Base-by-base conservation (phyloP, 2,888 invertebrate genomes). In the Enchytraeus crypticus region DNA sequence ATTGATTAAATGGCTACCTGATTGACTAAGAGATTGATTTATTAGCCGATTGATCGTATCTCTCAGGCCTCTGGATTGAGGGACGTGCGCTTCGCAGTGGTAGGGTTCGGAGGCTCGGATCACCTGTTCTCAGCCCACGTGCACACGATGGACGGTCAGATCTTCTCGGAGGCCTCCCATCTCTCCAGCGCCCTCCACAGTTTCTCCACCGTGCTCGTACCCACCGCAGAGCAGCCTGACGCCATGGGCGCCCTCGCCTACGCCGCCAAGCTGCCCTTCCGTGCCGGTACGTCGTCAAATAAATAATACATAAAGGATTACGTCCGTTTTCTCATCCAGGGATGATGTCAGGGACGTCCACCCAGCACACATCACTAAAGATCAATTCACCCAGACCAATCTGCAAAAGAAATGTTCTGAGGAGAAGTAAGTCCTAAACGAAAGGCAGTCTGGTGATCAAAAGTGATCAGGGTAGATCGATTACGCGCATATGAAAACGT, bases 41-140 rank as follows among this genome's bases (percentile, higher is more conserved):
- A n/a, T n/a, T n/a, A n/a, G n/a, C n/a, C n/a, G n/a, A n/a, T n/a
- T n/a, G n/a, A n/a, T n/a, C n/a, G n/a, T n/a, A 23, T 8, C 38
- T 32, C 34, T 5, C 54, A 34, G 4, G 1, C 26, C 33, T 38
- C 43, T 72, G 79, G 76, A 18, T 67, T 79, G 38, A 68, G 59
- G 1, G 70, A 77, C 61, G 79, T 78, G 72, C 88, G 90, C 69
- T 93, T 88, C 82, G 86, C 90, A 0, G 59, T 79, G 30, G 72
- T 78, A 33, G 74, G 86, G 0, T 93, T 88, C 79, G 92, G 92
- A 21, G 91, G 91, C 0, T 80, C 84, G 67, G 87, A 66, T 18
- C 53, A 57, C 2, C 64, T 84, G 75, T 83, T 85, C 54, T 81
- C 82, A 14, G 87, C 91, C 0, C 85, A 87, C 53, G 70, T 90